Conservation (phyloP, 2,797 vertebrate genomes). For the Zalophus californianus region DNA sequence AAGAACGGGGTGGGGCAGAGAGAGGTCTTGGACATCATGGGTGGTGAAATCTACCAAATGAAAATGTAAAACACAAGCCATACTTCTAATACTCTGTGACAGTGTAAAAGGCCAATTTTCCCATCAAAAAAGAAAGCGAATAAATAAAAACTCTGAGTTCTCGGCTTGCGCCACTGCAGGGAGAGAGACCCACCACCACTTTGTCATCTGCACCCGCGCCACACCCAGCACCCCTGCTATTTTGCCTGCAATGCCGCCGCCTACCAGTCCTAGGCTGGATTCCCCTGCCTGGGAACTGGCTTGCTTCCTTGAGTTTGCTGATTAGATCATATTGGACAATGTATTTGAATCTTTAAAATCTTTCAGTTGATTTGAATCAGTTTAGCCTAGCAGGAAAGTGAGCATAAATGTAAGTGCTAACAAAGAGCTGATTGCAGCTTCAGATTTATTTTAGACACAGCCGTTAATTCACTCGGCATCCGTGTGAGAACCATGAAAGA, state of each 20-base stretch:
- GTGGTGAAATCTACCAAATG: neutral
- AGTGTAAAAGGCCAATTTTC: neutral
- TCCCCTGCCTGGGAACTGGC: neutral
- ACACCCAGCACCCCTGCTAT: neutral
- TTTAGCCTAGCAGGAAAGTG: neutral
- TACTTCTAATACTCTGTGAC: neutral
- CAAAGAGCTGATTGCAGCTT: neutral
- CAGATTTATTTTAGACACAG: neutral
- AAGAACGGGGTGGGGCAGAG: neutral
- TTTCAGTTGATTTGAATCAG: neutral
- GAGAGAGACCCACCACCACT: neutral
- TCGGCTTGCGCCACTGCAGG: neutral
- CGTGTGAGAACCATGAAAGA: neutral
- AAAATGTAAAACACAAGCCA: neutral
- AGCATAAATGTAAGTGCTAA: neutral
- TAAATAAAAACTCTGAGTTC: neutral
- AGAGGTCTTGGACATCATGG: neutral
- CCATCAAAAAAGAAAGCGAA: neutral
- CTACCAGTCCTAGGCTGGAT: neutral
- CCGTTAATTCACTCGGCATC: neutral
- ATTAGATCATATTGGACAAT: neutral
- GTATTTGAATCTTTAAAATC: conserved; percentile 12
- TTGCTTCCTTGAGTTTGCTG: neutral
- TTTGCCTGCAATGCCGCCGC: neutral
- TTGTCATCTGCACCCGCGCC: neutral